Evolutionary conservation across 2,113 vertebrate species (phyloP), one percentile per base, ranked within the genome.

Genomic region (Ctenomys sociabilis): DNA sequence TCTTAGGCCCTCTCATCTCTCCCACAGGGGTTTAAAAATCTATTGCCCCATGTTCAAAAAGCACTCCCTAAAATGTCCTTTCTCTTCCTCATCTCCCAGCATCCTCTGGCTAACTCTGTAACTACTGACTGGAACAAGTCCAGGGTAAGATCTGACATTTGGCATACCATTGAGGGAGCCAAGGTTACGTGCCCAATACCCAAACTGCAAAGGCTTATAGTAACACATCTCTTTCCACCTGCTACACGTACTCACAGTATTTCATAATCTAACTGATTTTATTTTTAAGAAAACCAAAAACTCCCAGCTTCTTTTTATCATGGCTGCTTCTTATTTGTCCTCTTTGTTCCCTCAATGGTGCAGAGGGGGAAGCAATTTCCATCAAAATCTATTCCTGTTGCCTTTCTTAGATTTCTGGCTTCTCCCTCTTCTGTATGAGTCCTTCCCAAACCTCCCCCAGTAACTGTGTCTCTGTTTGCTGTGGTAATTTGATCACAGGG

Each of bases 401-500:
- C 86, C 78, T 54, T 94, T 94, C 90, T 91, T 91, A 80, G 90
- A 75, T 92, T 88, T 90, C 95, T 94, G 88, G 72, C 88, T 97
- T 93, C 85, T 95, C 87, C 93, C 45, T 85, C 89, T 96, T 90
- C 88, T 81, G 80, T 80, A 83, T 95, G 63, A 64, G 70, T 93
- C 75, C 63, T 96, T 35, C 92, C 82, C 85, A 70, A 96, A 96
- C 68, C 84, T 85, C 88, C 77, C 94, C 57, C 59, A 82, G 78
- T 95, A 96, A 72, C 54, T 91, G 75, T 88, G 77, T 92, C 95
- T 94, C 90, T 92, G 64, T 87, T 92, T 93, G 80, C 88, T 96
- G 78, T 94, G 45, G 95, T 96, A 96, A 97, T 97, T 96, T 92
- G 95, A 96, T 97, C 97, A 96, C 90, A 63, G 88, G 85, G 78